Evolutionary conservation across 2,888 invertebrate genomes (phyloP), one percentile per base, ranked within the genome.

Genomic region (Pristionchus maxplancki): DNA sequence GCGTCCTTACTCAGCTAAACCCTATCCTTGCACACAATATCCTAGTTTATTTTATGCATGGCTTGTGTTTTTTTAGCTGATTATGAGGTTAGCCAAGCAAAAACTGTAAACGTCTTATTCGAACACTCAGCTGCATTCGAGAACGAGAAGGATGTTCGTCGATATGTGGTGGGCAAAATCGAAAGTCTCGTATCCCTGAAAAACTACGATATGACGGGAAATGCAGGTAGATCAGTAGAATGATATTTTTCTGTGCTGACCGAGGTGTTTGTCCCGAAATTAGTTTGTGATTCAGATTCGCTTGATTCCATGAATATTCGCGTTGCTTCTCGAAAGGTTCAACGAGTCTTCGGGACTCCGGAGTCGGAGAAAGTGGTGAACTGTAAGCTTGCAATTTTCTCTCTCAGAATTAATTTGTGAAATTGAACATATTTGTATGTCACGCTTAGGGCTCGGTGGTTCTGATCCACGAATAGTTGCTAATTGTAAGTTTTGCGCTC

Each of bases 101-200:
- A n/a, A 64, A 85, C 6, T 58, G 67, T n/a, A 71, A 81, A 44
- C 15, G 20, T 11, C n/a, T 17, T 20, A 31, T 37, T 34, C 15
- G 1, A 34, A 9, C 82, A 89, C 94, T 50, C 92, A 95, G 96
- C 94, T 87, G 94, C 97, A 78, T 98, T 99, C 96, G 98, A 98
- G 93, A 97, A 96, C 67, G 98, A 98, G 94, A 97, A 97, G 91
- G 98, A 99, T 95, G 96, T 97, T 13, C 97, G 97, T 24, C 97
- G 97, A 92, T 99, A 98, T 96, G 98, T 99, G 0, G 96, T 96
- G 92, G 98, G 98, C 95, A 99, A 99, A 96, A 97, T 99, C 91
- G 97, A 98, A 95, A 98, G 98, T n/a, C 96, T 99, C 88, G 96
- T 97, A 5, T 92, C 97, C 97, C 31, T 97, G 97, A 89, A 91